These are phyloP conservation scores for Onychomys torridus DNA, from an alignment of 2,797 vertebrate species.

Conservation along the genomic window DNA sequence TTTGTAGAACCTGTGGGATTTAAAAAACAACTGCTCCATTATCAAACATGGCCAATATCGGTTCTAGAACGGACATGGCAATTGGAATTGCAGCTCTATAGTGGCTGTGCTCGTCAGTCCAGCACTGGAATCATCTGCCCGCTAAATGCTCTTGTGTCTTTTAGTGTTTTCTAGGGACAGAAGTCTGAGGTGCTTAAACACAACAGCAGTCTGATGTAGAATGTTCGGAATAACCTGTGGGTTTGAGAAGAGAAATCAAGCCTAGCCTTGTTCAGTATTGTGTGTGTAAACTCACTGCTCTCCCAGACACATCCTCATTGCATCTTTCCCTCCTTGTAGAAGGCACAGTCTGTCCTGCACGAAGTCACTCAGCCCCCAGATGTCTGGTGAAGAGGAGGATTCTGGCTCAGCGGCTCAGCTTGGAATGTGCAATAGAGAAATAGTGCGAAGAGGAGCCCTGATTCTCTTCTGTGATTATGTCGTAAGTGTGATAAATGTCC, in stretches of 20 bases:
- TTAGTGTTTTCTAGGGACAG: not conserved
- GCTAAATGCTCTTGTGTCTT: not conserved
- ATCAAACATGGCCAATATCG: too few species aligned
- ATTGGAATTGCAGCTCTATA: not conserved
- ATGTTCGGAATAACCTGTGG: not conserved
- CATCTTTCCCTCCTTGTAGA: constrained; percentile 85
- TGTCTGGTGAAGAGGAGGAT: constrained; percentile 90
- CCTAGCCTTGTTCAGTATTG: not conserved
- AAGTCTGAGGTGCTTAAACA: not conserved
- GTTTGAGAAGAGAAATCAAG: not conserved
- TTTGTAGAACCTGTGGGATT: not conserved
- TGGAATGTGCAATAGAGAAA: constrained; percentile 95
- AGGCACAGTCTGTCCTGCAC: constrained; percentile 96
- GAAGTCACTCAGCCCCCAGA: constrained; percentile 93
- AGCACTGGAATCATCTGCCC: not conserved
- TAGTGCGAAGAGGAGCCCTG: constrained; percentile 95
- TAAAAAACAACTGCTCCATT: not conserved
- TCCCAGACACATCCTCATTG: not conserved
- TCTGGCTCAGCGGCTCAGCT: constrained; percentile 88
- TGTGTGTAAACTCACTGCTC: not conserved
- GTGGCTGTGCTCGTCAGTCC: not conserved
- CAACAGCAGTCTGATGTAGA: rapidly evolving
- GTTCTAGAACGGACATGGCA: not conserved
- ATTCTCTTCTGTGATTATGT: constrained; percentile 99
- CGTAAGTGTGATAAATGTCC: constrained; percentile 87